Conservation (phyloP, 2,113 vertebrate genomes). For the Blennius ocellaris region DNA sequence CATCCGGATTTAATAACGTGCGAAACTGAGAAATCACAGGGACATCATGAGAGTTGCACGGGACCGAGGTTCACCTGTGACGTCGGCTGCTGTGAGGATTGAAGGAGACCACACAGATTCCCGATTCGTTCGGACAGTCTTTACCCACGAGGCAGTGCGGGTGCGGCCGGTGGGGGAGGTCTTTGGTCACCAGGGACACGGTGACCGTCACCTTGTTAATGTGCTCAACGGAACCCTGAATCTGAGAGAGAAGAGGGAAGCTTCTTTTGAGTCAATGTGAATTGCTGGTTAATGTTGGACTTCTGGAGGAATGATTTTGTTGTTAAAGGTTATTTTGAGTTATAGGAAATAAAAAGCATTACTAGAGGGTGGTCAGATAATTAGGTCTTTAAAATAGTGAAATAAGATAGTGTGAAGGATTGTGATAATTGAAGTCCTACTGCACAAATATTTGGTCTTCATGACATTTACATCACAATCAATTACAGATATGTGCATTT, state of each 20-base stretch:
- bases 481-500: no score
- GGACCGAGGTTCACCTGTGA: constrained; percentile 84
- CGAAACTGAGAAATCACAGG: not conserved
- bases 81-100: constrained; percentile 84
- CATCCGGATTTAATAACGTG: not conserved
- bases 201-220: constrained; percentile 87
- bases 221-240: constrained; percentile 78
- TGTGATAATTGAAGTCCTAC: no score
- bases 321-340: no score
- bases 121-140: constrained; percentile 85
- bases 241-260: constrained; percentile 56
- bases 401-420: no score
- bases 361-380: no score
- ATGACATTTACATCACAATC: no score
- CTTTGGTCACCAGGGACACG: constrained; percentile 92
- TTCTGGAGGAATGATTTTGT: no score
- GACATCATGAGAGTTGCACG: not conserved
- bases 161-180: constrained; percentile 91
- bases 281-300: no score
- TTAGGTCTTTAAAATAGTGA: no score
- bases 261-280: no score
- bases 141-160: constrained; percentile 96
- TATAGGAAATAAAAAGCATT: no score
- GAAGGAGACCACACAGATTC: constrained; percentile 86
- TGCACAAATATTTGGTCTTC: no score